These are phyloP conservation scores for Aphaenogaster floridana DNA, from an alignment of 1,140 invertebrate species.

Conservation along the genomic window DNA sequence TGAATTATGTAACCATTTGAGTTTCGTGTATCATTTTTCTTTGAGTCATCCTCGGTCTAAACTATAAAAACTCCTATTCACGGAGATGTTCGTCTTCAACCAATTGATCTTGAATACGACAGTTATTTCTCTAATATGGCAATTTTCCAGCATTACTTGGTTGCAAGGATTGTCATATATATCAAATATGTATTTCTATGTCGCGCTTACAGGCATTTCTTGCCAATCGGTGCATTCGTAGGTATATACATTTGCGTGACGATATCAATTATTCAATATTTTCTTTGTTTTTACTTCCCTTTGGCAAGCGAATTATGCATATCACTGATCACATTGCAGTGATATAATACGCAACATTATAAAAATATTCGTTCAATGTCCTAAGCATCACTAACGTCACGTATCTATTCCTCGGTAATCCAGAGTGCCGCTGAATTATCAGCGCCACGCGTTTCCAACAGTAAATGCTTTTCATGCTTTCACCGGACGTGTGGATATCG, in stretches of 20 bases:
- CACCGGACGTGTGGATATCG: constrained; percentile 37
- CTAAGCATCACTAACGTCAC: not conserved
- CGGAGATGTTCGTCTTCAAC: not conserved
- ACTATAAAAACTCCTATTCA: not conserved
- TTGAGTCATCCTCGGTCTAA: not conserved
- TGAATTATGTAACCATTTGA: not conserved
- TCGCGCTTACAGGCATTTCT: not conserved
- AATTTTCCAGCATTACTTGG: not conserved
- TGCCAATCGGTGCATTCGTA: not conserved
- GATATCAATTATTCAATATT: not conserved
- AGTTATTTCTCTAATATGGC: not conserved
- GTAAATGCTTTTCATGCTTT: constrained; percentile 53
- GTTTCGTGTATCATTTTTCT: not conserved
- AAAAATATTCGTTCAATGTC: constrained; percentile 18
- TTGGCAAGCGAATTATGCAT: not conserved
- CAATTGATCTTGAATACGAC: not conserved
- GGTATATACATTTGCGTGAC: not conserved
- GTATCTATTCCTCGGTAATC: constrained; percentile 7
- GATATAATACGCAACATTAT: not conserved
- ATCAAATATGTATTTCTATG: constrained; percentile 2
- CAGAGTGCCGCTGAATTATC: constrained; percentile 36
- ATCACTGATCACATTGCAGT: not conserved
- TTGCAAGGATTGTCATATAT: not conserved
- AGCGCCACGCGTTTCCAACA: constrained; percentile 9
- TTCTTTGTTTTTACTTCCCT: not conserved